Conservation (phyloP, 2,888 invertebrate species). For the Lepidocyrtinus sp. region DNA sequence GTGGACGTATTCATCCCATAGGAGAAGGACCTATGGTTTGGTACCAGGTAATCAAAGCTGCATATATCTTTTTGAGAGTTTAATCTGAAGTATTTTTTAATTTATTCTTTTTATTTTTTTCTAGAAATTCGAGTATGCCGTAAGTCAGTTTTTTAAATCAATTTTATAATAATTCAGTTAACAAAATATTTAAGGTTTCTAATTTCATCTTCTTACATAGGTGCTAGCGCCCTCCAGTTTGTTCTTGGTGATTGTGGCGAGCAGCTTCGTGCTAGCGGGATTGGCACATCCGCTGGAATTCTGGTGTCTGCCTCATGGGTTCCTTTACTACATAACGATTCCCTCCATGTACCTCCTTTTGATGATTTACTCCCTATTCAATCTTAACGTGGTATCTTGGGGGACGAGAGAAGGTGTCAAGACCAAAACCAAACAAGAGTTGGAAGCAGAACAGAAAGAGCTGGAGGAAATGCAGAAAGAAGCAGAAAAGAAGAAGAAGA, state of each 20-base stretch:
- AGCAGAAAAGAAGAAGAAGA: conserved; percentile 71
- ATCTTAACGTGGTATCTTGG: conserved; percentile 95
- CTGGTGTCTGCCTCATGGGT: conserved; percentile 81
- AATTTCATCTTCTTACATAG: too few relatives aligned
- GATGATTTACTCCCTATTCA: conserved; percentile 92
- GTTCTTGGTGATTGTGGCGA: conserved; percentile 84
- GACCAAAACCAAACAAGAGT: conserved; percentile 71
- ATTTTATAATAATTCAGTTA: not conserved
- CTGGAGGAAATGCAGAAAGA: conserved; percentile 72
- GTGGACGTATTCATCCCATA: conserved; percentile 89
- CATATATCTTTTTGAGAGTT: too few relatives aligned
- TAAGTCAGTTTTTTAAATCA: conserved; percentile 71
- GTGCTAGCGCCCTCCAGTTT: conserved; percentile 86
- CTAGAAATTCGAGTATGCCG: conserved; percentile 76
- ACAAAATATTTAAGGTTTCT: not conserved
- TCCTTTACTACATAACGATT: conserved; percentile 91
- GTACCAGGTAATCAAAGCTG: too few relatives aligned
- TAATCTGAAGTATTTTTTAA: too few relatives aligned
- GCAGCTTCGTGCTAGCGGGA: conserved; percentile 76
- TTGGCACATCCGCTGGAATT: conserved; percentile 87
- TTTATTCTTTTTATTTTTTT: too few relatives aligned
- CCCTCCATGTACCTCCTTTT: conserved; percentile 96
- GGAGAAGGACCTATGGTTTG: conserved; percentile 75
- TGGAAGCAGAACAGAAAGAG: conserved; percentile 71
- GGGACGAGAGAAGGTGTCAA: conserved; percentile 85